phyloP scores from a whole-genome alignment of 2,888 invertebrate species.

The Acronicta psi region DNA sequence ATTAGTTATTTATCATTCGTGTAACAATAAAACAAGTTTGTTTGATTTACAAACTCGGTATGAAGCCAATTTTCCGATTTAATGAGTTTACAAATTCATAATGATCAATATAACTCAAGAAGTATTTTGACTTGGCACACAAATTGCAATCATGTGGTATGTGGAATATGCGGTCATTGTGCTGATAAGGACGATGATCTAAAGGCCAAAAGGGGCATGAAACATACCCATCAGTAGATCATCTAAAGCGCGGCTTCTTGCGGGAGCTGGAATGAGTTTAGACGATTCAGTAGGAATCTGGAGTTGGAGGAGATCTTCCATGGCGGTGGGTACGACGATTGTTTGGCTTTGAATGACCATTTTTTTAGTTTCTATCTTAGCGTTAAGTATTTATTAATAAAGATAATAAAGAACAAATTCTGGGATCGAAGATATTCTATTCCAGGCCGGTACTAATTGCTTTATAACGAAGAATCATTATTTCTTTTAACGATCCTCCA shows the following conservation, averaged over 20 bases:
- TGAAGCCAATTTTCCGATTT: background rate
- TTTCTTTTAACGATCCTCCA: conserved; percentile 8
- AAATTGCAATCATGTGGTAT: no score
- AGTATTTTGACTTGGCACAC: background rate
- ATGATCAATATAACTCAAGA: background rate
- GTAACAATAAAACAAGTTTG: background rate
- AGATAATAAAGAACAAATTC: no score
- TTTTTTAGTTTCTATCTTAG: no score
- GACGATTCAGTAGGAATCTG: no score
- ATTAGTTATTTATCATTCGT: background rate
- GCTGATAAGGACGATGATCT: background rate
- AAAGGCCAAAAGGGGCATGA: no score
- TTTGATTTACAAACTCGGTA: background rate
- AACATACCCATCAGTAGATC: no score
- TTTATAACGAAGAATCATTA: conserved; percentile 1
- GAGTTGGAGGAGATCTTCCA: no score
- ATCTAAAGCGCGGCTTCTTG: no score
- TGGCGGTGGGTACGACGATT: no score
- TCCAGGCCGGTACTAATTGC: conserved; percentile 13
- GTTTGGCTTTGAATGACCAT: no score
- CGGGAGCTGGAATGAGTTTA: no score
- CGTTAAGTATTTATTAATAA: no score
- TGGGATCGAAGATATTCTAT: background rate
- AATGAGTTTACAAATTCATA: background rate
- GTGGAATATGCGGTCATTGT: background rate